phyloP scores from a whole-genome alignment of 2,888 invertebrate species.

The Disparrhopalites patrizii region DNA sequence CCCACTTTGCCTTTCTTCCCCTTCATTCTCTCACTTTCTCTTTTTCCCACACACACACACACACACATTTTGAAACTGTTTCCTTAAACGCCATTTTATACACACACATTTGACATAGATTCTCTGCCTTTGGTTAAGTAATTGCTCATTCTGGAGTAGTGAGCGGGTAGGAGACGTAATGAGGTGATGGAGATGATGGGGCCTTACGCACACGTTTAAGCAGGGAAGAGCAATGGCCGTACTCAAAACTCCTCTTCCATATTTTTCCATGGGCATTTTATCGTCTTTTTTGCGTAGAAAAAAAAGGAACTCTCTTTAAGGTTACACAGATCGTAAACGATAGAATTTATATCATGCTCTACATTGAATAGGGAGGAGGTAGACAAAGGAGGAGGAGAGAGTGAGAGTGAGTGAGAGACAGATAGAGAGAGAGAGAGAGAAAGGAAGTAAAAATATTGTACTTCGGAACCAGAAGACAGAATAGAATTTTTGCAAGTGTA shows the following conservation, averaged over 20 bases:
- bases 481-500: conserved; percentile 4
- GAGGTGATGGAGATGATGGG: conserved; percentile 7
- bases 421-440: background rate
- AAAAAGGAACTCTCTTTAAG: too few species aligned
- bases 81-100: background rate
- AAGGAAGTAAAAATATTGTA: background rate
- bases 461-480: background rate
- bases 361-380: background rate
- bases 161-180: background rate
- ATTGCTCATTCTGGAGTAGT: conserved; percentile 3
- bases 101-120: background rate
- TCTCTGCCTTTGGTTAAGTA: conserved; percentile 2
- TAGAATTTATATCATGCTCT: too few species aligned
- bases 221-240: too few species aligned
- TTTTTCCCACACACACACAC: background rate
- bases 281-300: too few species aligned
- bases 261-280: too few species aligned
- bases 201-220: too few species aligned
- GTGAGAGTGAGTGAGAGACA: background rate
- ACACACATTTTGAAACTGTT: background rate
- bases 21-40: conserved; percentile 1
- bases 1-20: background rate
- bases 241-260: too few species aligned
- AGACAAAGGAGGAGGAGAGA: background rate
- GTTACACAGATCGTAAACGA: too few species aligned